Percentiles rank a stretch among this genome's conserved stretches.
phyloP scores from a whole-genome alignment of 1,140 invertebrate genomes.

The Drosophila punjabiensis region DNA sequence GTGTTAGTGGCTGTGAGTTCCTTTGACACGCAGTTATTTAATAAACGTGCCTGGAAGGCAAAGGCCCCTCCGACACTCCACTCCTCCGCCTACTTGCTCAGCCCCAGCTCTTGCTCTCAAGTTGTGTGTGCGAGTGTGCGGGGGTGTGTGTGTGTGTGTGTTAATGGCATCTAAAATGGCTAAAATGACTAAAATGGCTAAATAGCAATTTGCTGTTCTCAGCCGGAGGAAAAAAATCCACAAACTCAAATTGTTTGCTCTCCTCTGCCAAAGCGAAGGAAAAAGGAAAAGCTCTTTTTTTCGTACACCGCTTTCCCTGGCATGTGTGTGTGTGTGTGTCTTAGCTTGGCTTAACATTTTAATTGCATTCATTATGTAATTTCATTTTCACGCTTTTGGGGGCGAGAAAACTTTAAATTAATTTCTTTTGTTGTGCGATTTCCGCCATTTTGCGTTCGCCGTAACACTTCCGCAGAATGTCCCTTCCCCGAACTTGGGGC shows the following conservation, averaged over 20 bases:
- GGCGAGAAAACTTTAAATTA: conserved; percentile 78
- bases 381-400: conserved; percentile 75
- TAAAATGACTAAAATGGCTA: conserved; percentile 78
- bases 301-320: conserved; percentile 1
- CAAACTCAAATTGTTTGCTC: conserved; percentile 51
- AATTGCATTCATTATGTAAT: conserved; percentile 84
- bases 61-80: neutral
- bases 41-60: conserved; percentile 66
- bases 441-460: conserved; percentile 70
- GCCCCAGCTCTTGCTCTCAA: conserved; percentile 28
- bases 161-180: conserved; percentile 82
- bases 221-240: conserved; percentile 49
- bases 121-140: conserved; percentile 11
- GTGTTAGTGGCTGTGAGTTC: conserved; percentile 24
- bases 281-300: conserved; percentile 37
- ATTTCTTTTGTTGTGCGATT: conserved; percentile 78
- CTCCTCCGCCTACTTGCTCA: neutral
- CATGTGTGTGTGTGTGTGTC: conserved; percentile 14
- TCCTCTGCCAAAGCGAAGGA: conserved; percentile 34
- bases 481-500: conserved; percentile 1
- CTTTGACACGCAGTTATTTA: conserved; percentile 82
- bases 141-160: conserved; percentile 39
- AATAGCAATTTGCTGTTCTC: conserved; percentile 81
- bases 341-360: conserved; percentile 58
- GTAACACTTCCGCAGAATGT: conserved; percentile 40